Evolutionary conservation across 37 sponge, comb jelly and placozoan genomes (phyloP), one percentile per base, ranked within the genome.

Genomic region (Eunapius fragilis): DNA sequence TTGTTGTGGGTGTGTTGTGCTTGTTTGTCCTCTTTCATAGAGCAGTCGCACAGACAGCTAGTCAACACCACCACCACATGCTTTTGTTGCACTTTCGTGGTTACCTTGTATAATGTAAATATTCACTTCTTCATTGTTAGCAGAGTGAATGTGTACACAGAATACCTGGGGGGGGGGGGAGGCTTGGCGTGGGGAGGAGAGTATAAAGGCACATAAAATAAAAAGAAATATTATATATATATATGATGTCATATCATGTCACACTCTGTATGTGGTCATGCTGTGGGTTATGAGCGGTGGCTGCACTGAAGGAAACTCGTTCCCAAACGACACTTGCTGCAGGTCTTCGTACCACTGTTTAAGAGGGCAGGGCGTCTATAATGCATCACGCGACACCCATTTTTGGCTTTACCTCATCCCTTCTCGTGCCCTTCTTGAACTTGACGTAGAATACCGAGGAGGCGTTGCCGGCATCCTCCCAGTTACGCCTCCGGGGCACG

Each of bases 321-420:
- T 35, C 22, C 67, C 76, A 31, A 87, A 87, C 25, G 88, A 67
- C 14, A 87, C 88, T 33, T 87, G 88, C 27, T 87, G 88, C n/a
- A 87, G 76, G 33, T 87, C 88, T 37, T 87, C 88, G 75, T 67
- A 87, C 88, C 88, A 87, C 88, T 87, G 70, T 37, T 11, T n/a
- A 3, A 24, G 71, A 13, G 71, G 26, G 71, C 3, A 13, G 11
- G 11, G 11, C 38, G 79, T 38, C 4, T 7, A 41, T 5, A 22
- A 35, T 68, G 68, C 69, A 11, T 48, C 25, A 48, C 31, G 67
- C n/a, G 31, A n/a, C n/a, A n/a, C n/a, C n/a, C n/a, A n/a, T n/a
- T 58, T 14, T 14, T 35, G 30, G 48, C 31, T 67, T 67, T 33
- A 87, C 91, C 79, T 91, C 91, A 72, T 86, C 41, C 83, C 84